Base-by-base conservation (phyloP, 2,888 invertebrate genomes). In the Prosapia bicincta region DNA sequence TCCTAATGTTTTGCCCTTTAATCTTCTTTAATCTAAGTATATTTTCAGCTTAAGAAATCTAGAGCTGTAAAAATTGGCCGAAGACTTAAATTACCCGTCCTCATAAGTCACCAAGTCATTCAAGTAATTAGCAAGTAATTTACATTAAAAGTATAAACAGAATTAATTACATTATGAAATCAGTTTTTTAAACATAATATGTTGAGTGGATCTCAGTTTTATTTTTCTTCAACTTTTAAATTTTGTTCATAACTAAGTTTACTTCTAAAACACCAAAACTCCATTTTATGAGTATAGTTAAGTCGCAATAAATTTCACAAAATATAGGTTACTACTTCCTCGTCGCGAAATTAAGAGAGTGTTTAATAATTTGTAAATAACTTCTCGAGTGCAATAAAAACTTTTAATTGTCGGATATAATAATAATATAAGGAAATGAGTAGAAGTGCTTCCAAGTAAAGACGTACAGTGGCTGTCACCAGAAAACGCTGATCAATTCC, bases 401-500 rank as follows among this genome's bases (percentile, higher is more conserved):
- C 54, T 54, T 54, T 54, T 54, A 54, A 54, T 54, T 54, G 54
- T 54, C 54, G 54, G 54, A 54, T 20, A 54, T 54, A 54, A 54
- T 54, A 54, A 20, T 54, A 54, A 3, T 20, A 6, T n/a, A 54
- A 54, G 54, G 54, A 20, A 54, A 54, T 20, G 54, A 54, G 54
- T 20, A 54, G 3, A 54, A 38, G 15, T 15, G 38, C 38, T 38
- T 38, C 38, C n/a, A n/a, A 38, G 38, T 10, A 13, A 28, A n/a
- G 20, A 54, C 54, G n/a, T 54, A 54, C 54, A 54, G n/a, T 54
- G 43, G 73, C 38, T 25, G 66, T 67, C 66, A 72, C 65, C 72
- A 28, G 24, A 26, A 66, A 67, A 67, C 24, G 24, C 69, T 74
- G 74, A 74, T 74, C 74, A 74, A 54, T 54, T 54, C 74, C 67